Evolutionary conservation across 2,888 invertebrate species (phyloP), one percentile per base, ranked within the genome.

Genomic region (Crocallis elinguaria): DNA sequence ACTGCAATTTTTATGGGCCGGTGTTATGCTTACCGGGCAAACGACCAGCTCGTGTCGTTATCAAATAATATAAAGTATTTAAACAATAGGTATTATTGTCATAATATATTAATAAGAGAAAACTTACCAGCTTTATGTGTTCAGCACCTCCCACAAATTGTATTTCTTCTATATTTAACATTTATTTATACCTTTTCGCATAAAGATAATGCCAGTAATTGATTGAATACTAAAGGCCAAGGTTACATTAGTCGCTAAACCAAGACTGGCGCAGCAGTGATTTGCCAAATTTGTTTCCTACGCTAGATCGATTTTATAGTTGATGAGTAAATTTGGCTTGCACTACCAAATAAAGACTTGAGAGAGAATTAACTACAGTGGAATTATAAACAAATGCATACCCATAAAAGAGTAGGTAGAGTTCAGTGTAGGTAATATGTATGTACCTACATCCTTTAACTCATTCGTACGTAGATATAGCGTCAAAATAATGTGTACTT

Each of bases 111-210:
- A n/a, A 25, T n/a, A 3, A 42, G 0, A 30, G 4, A 37, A 21
- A 43, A 65, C 70, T 66, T 48, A 70, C 67, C 61, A 21, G 53
- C 27, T 29, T 21, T 56, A 9, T 19, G 14, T 48, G 13, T 14
- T 32, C 42, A 33, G 52, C 52, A 54, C 51, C 30, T 7, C 14
- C 32, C 41, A 23, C 29, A 30, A 38, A 56, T 51, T 59, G 49
- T 44, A 32, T 42, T 12, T 21, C 43, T 44, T 48, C 32, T 46
- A n/a, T 25, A 14, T 17, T 12, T 36, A 35, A 43, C 39, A 48
- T 52, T 38, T 50, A 62, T 71, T 64, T 71, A 71, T 71, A 71
- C 51, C 38, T 41, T 41, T 45, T 46, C 29, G 50, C 37, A 50
- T 41, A 33, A 37, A 57, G 63, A 63, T 63, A 62, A 43, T 36